Conservation (phyloP, 1,140 invertebrate species). For the Drosophila albomicans region DNA sequence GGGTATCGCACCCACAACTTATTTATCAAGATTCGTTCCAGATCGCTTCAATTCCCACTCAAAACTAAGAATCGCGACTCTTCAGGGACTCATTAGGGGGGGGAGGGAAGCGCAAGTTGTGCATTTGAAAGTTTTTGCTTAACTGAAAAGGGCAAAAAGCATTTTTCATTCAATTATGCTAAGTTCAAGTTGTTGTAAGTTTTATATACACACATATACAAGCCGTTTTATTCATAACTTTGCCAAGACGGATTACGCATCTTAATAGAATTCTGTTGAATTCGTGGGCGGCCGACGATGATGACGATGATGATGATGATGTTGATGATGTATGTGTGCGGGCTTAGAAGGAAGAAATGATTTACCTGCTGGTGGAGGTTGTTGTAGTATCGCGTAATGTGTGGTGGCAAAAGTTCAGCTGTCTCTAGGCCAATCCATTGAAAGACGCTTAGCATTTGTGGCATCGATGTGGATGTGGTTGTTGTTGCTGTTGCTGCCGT, state of each 20-base stretch:
- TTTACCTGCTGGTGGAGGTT: constrained; percentile 87
- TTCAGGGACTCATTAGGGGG: neutral
- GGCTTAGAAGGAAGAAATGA: constrained; percentile 16
- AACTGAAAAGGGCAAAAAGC: constrained; percentile 11
- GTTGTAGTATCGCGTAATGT: constrained; percentile 90
- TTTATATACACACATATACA: neutral
- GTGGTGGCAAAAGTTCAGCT: constrained; percentile 87
- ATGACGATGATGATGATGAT: neutral
- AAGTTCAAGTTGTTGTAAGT: constrained; percentile 14
- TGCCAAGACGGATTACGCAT: constrained; percentile 13
- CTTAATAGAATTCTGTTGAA: constrained; percentile 20
- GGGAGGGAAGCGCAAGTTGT: neutral
- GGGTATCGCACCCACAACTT: too few relatives aligned
- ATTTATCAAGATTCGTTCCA: too few relatives aligned
- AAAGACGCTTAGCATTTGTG: constrained; percentile 64
- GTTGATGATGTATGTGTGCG: constrained; percentile 1
- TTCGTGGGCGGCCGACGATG: neutral
- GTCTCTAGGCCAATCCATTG: constrained; percentile 90
- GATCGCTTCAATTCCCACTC: neutral
- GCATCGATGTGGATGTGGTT: constrained; percentile 12
- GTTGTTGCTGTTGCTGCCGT: constrained; percentile 50
- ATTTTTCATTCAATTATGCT: constrained; percentile 19
- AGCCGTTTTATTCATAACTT: constrained; percentile 9
- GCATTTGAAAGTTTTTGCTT: constrained; percentile 10
- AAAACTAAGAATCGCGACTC: neutral